Conservation (phyloP, 2,113 vertebrate genomes). For the Dicentrarchus labrax region DNA sequence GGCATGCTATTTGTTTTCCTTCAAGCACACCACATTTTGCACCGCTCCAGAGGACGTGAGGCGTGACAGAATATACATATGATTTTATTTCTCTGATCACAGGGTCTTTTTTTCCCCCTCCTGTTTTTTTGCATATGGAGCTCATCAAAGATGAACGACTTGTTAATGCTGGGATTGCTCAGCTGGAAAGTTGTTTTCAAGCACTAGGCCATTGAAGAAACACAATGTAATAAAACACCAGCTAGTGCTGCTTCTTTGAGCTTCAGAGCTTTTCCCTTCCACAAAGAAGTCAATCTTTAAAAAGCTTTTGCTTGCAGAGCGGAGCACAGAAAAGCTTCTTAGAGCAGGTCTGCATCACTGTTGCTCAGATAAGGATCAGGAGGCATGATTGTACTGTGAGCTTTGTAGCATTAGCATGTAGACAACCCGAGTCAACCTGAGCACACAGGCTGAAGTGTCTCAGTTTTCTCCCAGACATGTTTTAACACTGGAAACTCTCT, state of each 20-base stretch:
- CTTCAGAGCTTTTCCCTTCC: constrained; percentile 52
- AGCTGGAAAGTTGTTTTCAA: constrained; percentile 83
- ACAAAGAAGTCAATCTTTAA: constrained; percentile 77
- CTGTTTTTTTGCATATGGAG: constrained; percentile 82
- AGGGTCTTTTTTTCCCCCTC: constrained; percentile 42
- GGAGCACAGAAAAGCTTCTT: constrained; percentile 68
- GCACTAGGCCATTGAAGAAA: constrained; percentile 67
- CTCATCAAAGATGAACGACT: constrained; percentile 80
- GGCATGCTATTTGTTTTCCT: constrained; percentile 84
- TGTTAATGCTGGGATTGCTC: constrained; percentile 83
- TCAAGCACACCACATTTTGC: constrained; percentile 71
- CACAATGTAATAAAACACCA: constrained; percentile 80
- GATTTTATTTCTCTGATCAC: constrained; percentile 82
- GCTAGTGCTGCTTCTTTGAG: constrained; percentile 56
- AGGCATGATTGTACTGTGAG: constrained; percentile 55
- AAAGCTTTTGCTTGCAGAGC: constrained; percentile 74
- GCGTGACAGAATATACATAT: constrained; percentile 79
- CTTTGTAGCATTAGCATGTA: constrained; percentile 59
- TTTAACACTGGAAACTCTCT: constrained; percentile 68
- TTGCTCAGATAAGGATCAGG: constrained; percentile 79
- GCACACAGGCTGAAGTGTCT: constrained; percentile 51
- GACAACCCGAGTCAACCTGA: constrained; percentile 61
- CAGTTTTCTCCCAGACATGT: constrained; percentile 68
- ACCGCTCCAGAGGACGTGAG: constrained; percentile 72
- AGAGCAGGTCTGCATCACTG: constrained; percentile 57